A percentile compares a stretch with the other conserved stretches of the same genome.
Conservation (phyloP, 2,113 vertebrate genomes). For the Hemichromis elongatus region DNA sequence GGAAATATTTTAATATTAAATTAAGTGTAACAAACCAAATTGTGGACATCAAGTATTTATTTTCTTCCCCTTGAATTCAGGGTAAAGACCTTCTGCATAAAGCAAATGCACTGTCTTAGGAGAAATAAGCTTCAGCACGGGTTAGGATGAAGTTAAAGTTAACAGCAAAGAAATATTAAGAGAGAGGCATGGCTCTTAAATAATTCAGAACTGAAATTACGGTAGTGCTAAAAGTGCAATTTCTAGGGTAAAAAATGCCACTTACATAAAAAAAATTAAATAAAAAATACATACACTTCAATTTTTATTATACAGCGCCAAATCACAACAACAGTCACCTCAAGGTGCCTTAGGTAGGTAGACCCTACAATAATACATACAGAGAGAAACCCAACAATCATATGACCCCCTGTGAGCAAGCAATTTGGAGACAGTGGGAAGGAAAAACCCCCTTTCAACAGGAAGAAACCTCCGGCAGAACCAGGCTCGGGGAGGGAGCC, state of each 20-base stretch:
- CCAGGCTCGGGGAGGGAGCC: neutral
- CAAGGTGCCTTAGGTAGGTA: fast-evolving
- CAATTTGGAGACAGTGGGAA: fast-evolving
- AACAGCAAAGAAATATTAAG: fast-evolving
- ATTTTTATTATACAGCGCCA: fast-evolving
- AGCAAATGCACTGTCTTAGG: fast-evolving
- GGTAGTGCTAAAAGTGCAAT: neutral
- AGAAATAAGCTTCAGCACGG: neutral
- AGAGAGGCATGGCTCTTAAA: neutral
- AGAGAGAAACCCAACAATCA: neutral
- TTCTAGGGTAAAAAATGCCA: fast-evolving
- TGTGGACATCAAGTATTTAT: neutral
- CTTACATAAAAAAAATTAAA: neutral
- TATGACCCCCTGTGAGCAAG: neutral
- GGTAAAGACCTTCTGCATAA: neutral
- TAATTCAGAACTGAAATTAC: neutral
- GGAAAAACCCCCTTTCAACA: neutral
- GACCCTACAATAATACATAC: neutral
- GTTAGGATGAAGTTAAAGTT: neutral
- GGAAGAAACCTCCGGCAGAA: fast-evolving
- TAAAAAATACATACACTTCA: neutral
- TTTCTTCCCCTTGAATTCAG: neutral
- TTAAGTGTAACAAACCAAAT: fast-evolving
- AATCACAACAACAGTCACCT: neutral
- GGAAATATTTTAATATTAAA: neutral